phyloP scores from a whole-genome alignment of 2,113 vertebrate species.

The Beaufortia kweichowensis region DNA sequence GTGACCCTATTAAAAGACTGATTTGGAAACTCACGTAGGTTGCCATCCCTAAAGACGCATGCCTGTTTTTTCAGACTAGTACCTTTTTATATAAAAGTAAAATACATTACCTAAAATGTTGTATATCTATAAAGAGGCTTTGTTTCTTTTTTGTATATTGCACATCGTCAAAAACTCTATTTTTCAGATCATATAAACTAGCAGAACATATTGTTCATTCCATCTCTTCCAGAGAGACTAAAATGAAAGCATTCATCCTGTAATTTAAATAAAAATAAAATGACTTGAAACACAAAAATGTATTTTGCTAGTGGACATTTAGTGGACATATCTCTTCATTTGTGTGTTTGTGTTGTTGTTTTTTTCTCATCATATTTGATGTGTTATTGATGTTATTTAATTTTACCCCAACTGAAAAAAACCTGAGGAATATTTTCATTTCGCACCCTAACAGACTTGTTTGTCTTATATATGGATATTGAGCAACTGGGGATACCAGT shows the following conservation, averaged over 20 bases:
- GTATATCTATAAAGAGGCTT: slow-evolving; percentile 74
- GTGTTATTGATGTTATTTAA: slow-evolving; percentile 73
- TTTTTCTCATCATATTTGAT: slow-evolving; percentile 77
- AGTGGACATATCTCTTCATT: slow-evolving; percentile 66
- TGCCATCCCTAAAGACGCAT: slow-evolving; percentile 65
- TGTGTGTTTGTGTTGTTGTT: slow-evolving; percentile 60
- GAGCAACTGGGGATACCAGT: slow-evolving; percentile 90
- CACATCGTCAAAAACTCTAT: slow-evolving; percentile 70
- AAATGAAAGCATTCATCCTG: slow-evolving; percentile 63
- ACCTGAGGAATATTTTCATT: slow-evolving; percentile 94
- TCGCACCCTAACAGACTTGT: slow-evolving; percentile 89
- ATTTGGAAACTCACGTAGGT: slow-evolving; percentile 48
- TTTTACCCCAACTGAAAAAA: slow-evolving; percentile 85
- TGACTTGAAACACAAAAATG: slow-evolving; percentile 66
- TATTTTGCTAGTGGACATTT: slow-evolving; percentile 50
- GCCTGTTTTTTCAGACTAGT: slow-evolving; percentile 74
- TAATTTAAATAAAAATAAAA: slow-evolving; percentile 75
- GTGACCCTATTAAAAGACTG: slow-evolving; percentile 60
- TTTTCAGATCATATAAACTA: slow-evolving; percentile 69
- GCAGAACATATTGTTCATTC: slow-evolving; percentile 65
- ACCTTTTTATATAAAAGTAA: slow-evolving; percentile 68
- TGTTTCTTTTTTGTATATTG: slow-evolving; percentile 75
- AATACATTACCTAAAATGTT: slow-evolving; percentile 67
- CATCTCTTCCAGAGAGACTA: slow-evolving; percentile 63
- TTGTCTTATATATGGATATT: slow-evolving; percentile 88